Conservation (phyloP, 1,140 invertebrate species). For the Plutomurus gul region DNA sequence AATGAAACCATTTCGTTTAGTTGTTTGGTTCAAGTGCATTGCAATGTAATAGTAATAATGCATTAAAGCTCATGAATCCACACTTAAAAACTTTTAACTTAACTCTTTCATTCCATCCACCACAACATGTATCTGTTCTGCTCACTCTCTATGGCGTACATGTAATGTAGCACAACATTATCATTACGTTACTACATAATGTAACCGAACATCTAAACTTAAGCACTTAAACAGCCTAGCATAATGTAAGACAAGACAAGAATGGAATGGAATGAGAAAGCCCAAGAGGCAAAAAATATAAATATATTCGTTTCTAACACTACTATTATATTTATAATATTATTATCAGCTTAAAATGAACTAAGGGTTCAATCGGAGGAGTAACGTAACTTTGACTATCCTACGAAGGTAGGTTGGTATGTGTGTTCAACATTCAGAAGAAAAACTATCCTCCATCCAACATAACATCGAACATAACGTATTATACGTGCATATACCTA, state of each 20-base stretch:
- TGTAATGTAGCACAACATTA: conserved; percentile 17
- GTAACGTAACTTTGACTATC: too few relatives aligned
- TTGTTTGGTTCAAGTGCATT: not conserved
- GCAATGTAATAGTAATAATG: conserved; percentile 10
- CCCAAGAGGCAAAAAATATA: conserved; percentile 23
- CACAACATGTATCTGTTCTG: not conserved
- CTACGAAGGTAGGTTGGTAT: too few relatives aligned
- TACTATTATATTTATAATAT: conserved; percentile 23
- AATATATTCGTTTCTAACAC: not conserved
- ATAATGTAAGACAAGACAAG: not conserved
- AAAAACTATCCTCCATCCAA: not conserved
- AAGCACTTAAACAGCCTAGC: conserved; percentile 3
- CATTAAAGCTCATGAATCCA: conserved; percentile 29
- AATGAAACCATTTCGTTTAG: not conserved
- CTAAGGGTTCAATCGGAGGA: conserved; percentile 1
- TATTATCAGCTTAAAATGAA: conserved; percentile 29
- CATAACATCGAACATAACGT: not conserved
- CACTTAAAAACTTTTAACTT: conserved; percentile 8
- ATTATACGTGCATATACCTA: not conserved
- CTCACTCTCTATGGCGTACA: too few relatives aligned
- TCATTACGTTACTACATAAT: conserved; percentile 4
- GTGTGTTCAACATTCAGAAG: not conserved
- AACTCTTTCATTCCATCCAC: not conserved
- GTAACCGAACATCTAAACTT: conserved; percentile 3
- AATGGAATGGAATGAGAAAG: conserved; percentile 1